Evolutionary conservation across 2,888 invertebrate species (phyloP), one percentile per base, ranked within the genome.

Genomic region (Euplagia quadripunctaria): DNA sequence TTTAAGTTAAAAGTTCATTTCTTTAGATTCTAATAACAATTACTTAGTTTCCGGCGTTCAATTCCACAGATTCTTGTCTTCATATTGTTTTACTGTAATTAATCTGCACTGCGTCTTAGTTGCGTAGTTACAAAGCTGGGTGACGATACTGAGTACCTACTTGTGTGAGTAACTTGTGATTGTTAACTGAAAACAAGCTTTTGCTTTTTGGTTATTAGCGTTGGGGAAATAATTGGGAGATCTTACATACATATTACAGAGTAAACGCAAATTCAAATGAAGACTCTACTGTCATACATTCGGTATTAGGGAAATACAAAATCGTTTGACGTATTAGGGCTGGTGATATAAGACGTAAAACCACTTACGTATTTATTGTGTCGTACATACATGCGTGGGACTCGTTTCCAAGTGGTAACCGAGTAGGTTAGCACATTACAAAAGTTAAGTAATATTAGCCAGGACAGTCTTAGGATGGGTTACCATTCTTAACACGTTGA

Each of bases 61-160:
- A 0, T 3, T 46, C 31, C 31, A n/a, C 9, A 4, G 43, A 46
- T 46, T 46, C 43, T 46, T 46, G 8, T 46, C 9, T 43, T 51
- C 7, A 41, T 0, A 64, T 70, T 69, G 55, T 67, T 41, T 74
- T 46, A 64, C 75, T 82, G 64, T 41, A 55, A 16, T 43, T 68
- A 42, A 65, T 71, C 43, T 64, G 49, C 20, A 70, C 63, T 12
- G 14, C 49, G 46, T 43, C 52, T 51, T 20, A 12, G 16, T 58
- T 71, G 17, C 71, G 65, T 61, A 84, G 55, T 68, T 51, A 9
- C 31, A 31, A 31, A 68, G 78, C 74, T 75, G 80, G 31, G 82
- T 82, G 84, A 78, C 78, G 51, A 71, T 74, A 77, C 72, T 78
- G 71, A 75, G 74, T 43, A 51, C 55, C 58, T 42, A 68, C 41